Percentiles rank a stretch among this genome's conserved stretches.
Conservation (phyloP, 2,888 invertebrate genomes). For the Seira sanloemensis region DNA sequence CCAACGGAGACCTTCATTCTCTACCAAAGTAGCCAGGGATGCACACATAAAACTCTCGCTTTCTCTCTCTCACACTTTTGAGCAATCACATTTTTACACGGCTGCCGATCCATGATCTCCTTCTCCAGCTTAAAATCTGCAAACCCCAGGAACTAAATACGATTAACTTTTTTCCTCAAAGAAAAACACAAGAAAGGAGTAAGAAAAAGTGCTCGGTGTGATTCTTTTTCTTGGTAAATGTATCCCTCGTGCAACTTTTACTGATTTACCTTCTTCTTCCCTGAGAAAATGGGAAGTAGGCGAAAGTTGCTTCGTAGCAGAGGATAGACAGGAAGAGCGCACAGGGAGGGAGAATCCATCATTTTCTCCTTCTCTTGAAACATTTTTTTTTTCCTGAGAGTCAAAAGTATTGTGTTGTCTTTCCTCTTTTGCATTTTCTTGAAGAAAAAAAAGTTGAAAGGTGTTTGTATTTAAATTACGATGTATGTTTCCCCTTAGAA, state of each 20-base stretch:
- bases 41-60: conserved; percentile 3
- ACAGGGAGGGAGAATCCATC: neutral
- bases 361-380: neutral
- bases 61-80: neutral
- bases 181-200: neutral
- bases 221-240: neutral
- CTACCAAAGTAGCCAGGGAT: conserved; percentile 46
- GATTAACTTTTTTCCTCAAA: neutral
- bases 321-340: neutral
- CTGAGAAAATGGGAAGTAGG: neutral
- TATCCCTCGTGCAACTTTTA: neutral
- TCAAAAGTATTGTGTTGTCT: neutral
- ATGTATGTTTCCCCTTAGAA: too few species aligned
- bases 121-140: neutral
- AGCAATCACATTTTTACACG: neutral
- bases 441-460: too few species aligned
- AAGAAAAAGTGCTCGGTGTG: too few species aligned
- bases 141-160: neutral
- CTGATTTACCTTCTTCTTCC: neutral
- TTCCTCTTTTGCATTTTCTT: neutral
- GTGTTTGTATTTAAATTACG: too few species aligned
- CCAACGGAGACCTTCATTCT: conserved; percentile 31
- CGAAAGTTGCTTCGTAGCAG: too few species aligned
- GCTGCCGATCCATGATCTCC: neutral
- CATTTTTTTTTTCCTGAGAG: neutral